phyloP scores from a whole-genome alignment of 2,797 vertebrate species.

The Avahi laniger region DNA sequence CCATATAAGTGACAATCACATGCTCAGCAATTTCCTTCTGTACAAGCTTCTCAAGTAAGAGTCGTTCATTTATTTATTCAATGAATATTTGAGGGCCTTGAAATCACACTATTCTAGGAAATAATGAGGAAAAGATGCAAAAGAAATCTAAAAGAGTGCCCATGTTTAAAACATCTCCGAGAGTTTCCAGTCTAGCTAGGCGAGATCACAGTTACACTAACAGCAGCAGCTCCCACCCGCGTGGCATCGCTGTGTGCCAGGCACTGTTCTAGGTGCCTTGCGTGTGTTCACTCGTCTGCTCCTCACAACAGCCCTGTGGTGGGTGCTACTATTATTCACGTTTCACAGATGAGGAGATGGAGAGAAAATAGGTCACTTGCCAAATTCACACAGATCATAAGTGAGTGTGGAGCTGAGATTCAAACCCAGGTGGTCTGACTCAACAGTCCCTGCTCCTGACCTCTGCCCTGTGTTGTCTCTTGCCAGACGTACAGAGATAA shows the following conservation, averaged over 20 bases:
- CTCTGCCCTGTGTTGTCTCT: neutral
- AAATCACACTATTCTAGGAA: neutral
- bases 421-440: neutral
- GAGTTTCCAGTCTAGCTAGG: neutral
- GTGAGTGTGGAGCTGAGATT: neutral
- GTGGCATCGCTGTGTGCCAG: fast-evolving
- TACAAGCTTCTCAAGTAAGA: neutral
- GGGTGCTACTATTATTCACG: neutral
- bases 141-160: neutral
- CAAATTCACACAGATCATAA: neutral
- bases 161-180: neutral
- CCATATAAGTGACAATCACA: neutral
- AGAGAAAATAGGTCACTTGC: neutral
- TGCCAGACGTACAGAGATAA: neutral
- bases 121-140: neutral
- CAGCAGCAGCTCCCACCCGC: fast-evolving
- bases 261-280: fast-evolving
- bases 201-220: fast-evolving
- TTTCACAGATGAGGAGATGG: neutral
- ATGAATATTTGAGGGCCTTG: constrained; percentile 21
- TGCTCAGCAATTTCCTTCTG: neutral
- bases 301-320: neutral
- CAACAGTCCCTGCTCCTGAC: neutral
- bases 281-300: fast-evolving
- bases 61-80: neutral